Base-by-base conservation (phyloP, 2,797 vertebrate species). In the Pempheris klunzingeri region DNA sequence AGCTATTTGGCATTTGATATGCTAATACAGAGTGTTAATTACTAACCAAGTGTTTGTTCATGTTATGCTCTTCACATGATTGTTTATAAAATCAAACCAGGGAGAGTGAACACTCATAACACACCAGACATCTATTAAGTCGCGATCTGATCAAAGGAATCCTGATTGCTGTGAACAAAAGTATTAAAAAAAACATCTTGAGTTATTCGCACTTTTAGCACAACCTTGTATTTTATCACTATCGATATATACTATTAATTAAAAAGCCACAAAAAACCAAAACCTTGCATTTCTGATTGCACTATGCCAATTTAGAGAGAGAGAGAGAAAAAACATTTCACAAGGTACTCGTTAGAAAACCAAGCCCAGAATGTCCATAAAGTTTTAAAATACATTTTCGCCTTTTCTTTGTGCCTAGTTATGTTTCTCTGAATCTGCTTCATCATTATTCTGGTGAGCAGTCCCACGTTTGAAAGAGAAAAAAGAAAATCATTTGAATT, bases 361-460 rank as follows among this genome's bases (percentile, higher is more conserved):
- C 1, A 5, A 78, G 67, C 17, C 49, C 39, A 55, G 61, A 63
- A 81, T 66, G 66, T 81, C 86, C 71, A 62, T 59, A 75, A 92
- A 89, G 85, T 87, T 87, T 93, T 92, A 82, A 89, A 72, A 87
- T 92, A 82, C 87, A 91, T 91, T 92, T 92, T 90, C 84, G 88
- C 90, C 82, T 70, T 73, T 85, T 90, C 80, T 84, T 79, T 90
- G 66, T 77, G 76, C 72, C 77, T 86, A 74, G 81, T 85, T 84
- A 89, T 90, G 87, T 92, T 92, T 92, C 86, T 95, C 89, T 90
- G 94, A 90, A 94, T 91, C 90, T 89, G 92, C 94, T 96, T 96
- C 95, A 97, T 97, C 95, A 95, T 95, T 96, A 97, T 98, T 97
- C 96, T 92, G 93, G 94, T 94, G 95, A 94, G 96, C 95, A 95